A percentile compares a stretch with the other conserved stretches of the same genome.
Evolutionary conservation across 2,888 invertebrate genomes (phyloP).

Genomic region (Bombyx huttoni): DNA sequence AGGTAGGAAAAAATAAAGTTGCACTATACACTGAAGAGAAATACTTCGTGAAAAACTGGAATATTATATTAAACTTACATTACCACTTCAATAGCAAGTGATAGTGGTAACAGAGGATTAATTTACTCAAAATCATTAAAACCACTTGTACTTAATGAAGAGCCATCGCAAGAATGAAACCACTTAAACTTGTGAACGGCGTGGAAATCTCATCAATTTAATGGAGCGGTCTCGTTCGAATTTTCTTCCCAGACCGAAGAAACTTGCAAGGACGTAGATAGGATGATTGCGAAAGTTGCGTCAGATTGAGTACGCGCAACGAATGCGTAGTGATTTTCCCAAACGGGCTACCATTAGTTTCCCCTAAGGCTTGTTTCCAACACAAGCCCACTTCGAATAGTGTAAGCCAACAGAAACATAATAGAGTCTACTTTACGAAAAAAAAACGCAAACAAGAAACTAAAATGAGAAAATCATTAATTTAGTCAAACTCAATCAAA

Average conservation of each 20-base stretch:
- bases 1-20: too few species aligned
- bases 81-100: too few species aligned
- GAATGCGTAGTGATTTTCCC: not conserved
- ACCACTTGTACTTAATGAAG: not conserved
- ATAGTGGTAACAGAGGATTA: not conserved
- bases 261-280: not conserved
- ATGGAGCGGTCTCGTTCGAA: not conserved
- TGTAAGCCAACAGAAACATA: too few species aligned
- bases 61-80: too few species aligned
- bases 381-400: too few species aligned
- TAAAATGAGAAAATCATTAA: too few species aligned
- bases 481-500: too few species aligned
- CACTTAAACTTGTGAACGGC: not conserved
- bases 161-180: not conserved
- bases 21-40: too few species aligned
- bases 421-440: too few species aligned
- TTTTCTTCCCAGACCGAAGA: constrained; percentile 1
- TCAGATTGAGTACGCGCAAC: constrained; percentile 1
- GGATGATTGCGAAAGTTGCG: constrained; percentile 8
- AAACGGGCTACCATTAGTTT: not conserved
- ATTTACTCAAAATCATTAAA: not conserved
- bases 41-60: too few species aligned
- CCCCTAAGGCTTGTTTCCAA: not conserved
- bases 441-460: too few species aligned
- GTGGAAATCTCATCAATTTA: constrained; percentile 3